Evolutionary conservation across 2,113 vertebrate species (phyloP), one percentile per base, ranked within the genome.

Genomic region (Danionella cerebrum): DNA sequence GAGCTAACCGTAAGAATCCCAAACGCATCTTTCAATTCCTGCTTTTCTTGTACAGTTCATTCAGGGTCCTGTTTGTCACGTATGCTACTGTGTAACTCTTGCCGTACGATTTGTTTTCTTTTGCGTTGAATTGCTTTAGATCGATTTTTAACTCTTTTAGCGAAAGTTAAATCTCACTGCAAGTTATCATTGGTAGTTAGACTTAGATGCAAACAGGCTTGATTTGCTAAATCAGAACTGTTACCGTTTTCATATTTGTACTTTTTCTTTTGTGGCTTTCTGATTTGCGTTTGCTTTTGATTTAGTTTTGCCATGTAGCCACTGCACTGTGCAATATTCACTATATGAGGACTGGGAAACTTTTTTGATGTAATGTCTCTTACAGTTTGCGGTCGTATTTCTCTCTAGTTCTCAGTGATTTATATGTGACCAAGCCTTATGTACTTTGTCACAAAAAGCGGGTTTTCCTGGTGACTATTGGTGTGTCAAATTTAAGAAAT

Each of bases 241-340:
- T 97, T 95, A 91, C 86, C 87, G 88, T 90, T 94, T 87, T 89
- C 85, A 89, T 85, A 83, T 88, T 82, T 91, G 89, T 93, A 92
- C 87, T 86, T 79, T 82, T 90, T 47, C 21, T 48, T 55, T 79
- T 89, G 91, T 93, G 91, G 91, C 91, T 94, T 90, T 89, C 74
- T 85, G 83, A 85, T 83, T 79, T 58, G 39, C 78, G 38, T 80
- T 82, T 84, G 78, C 87, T 88, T 89, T 89, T 90, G 84, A 78
- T 87, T 93, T 95, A 95, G 93, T 93, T n/a, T 95, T 81, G 89
- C 92, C 91, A 94, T 94, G 96, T 97, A 97, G 96, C 96, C 95
- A 88, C 92, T 95, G 94, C 96, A 98, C 94, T 98, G 95, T 98
- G 96, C 96, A 98, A 98, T 98, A 98, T 95, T 81, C 93, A 92